Evolutionary conservation across 2,888 invertebrate genomes (phyloP), one percentile per base, ranked within the genome.

Genomic region (Rhamnusium bicolor): DNA sequence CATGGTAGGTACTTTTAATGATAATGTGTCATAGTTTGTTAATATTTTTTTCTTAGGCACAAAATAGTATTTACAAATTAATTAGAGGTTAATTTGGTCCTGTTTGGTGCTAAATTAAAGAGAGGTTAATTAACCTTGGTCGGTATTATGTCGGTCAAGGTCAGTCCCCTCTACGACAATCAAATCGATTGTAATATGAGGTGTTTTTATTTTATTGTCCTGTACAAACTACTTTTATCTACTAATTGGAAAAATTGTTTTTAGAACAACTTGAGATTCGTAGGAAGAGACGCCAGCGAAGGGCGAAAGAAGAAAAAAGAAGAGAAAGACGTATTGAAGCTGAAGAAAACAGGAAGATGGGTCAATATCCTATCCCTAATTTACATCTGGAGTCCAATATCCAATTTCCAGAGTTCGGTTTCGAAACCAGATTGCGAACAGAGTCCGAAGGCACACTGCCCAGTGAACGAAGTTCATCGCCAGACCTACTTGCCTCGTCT

Each of bases 311-410:
- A 14, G 98, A 98, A 85, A 92, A 92, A 21, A 92, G 93, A 32
- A 91, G 95, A 2, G 96, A 96, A 84, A 93, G 93, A 76, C 92
- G 93, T n/a, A 93, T 94, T 75, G 92, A 91, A 68, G 92, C 91
- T 76, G 92, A 94, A 79, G 94, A 94, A 88, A 91, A 95, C 87
- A 90, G 92, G 84, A 89, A 90, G 85, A 90, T 95, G 92, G 93
- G 95, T 82, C 89, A 92, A 89, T 88, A 92, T 86, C 86, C 92
- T 68, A 84, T 91, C 81, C 85, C 91, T 49, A 89, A 91, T 27
- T 90, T 93, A 40, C 92, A 93, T 81, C 90, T 95, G 69, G 92
- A 93, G 82, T 92, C 87, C n/a, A 89, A 85, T 82, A 89, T 86
- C 86, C 92, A 92, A 87, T 93, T 90, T 86, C 79, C 79, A 2